Percentiles rank a stretch among this genome's conserved stretches.
phyloP scores from a whole-genome alignment of 2,113 vertebrate genomes.

The Malaclemys terrapin region DNA sequence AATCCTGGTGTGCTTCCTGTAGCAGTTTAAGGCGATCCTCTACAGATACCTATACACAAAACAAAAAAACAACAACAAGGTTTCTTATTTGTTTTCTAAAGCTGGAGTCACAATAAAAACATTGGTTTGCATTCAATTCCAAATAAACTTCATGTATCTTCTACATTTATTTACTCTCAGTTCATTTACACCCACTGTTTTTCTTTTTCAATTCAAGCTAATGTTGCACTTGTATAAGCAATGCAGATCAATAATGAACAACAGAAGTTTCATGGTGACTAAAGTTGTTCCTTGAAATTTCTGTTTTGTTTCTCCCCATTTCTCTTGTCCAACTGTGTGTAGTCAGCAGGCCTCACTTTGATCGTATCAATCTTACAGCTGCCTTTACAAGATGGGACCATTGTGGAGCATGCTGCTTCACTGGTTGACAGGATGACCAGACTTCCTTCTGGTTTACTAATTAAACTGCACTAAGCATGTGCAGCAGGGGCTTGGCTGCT shows the following conservation, averaged over 20 bases:
- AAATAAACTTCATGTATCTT: neutral
- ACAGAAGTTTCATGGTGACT: neutral
- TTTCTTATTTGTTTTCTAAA: neutral
- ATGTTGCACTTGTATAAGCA: neutral
- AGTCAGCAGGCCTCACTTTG: conserved; percentile 27
- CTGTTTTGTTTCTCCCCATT: neutral
- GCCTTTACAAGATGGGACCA: conserved; percentile 31
- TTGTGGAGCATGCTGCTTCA: neutral
- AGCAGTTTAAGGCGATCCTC: conserved; percentile 94
- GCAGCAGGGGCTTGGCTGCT: neutral
- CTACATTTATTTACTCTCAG: neutral
- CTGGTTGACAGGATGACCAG: neutral
- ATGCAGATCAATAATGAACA: neutral
- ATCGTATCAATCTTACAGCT: conserved; percentile 32
- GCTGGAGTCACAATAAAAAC: neutral
- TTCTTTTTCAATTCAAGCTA: neutral
- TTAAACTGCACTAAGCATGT: conserved; percentile 25
- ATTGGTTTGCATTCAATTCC: neutral
- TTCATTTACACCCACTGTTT: neutral
- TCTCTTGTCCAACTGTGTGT: neutral
- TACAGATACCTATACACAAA: conserved; percentile 85
- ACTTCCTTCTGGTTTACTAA: conserved; percentile 10
- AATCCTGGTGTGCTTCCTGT: conserved; percentile 94
- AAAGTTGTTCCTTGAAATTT: neutral
- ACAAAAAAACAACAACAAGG: neutral